Conservation (phyloP, 1,140 invertebrate species). For the Cryptotermes secundus region DNA sequence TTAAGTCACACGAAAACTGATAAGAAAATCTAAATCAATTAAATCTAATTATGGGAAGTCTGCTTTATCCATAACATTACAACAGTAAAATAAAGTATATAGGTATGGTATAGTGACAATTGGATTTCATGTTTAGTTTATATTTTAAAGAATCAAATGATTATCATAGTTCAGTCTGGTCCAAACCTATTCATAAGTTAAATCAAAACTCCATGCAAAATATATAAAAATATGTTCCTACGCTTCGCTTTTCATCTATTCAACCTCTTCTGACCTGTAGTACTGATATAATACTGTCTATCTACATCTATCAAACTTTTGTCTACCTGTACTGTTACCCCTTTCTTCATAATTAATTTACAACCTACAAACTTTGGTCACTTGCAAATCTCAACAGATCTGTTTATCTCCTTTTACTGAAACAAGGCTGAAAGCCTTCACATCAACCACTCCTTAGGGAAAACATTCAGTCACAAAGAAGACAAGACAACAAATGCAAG, state of each 20-base stretch:
- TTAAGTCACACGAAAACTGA: not conserved
- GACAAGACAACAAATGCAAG: not conserved
- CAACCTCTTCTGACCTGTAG: not conserved
- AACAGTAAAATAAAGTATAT: not conserved
- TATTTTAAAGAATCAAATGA: not conserved
- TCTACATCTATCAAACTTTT: not conserved
- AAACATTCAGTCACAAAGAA: not conserved
- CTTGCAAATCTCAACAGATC: not conserved
- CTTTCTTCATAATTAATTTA: not conserved
- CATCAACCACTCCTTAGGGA: not conserved
- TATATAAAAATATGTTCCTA: too few species aligned
- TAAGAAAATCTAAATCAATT: not conserved
- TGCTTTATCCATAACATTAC: not conserved
- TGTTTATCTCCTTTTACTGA: not conserved
- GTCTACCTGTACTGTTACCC: not conserved
- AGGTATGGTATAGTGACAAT: not conserved
- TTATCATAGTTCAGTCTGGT: not conserved
- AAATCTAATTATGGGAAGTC: not conserved
- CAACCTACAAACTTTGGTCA: constrained; percentile 11
- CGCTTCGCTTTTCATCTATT: not conserved
- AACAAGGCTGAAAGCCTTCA: not conserved
- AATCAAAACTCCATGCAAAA: too few species aligned
- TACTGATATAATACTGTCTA: not conserved
- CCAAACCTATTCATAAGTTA: not conserved
- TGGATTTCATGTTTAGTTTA: not conserved